Evolutionary conservation across 1,140 invertebrate genomes (phyloP).

Genomic region (Neotoxoptera formosana): DNA sequence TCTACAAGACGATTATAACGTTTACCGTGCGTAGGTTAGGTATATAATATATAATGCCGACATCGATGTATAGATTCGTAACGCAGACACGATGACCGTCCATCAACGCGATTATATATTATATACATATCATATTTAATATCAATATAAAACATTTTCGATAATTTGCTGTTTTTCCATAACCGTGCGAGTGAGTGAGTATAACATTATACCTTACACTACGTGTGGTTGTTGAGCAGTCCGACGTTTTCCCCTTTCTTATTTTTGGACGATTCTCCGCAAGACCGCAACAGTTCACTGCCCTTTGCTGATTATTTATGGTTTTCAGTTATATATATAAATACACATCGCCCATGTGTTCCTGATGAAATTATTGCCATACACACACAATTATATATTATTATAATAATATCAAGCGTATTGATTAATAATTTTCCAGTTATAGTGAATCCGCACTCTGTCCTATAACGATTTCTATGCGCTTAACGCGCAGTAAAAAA

Average conservation of each 20-base stretch:
- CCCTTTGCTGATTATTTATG: conserved; percentile 22
- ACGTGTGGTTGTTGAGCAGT: not conserved
- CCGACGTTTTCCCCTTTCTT: not conserved
- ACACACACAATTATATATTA: not conserved
- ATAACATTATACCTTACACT: conserved; percentile 9
- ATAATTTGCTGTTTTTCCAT: conserved; percentile 11
- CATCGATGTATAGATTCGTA: not conserved
- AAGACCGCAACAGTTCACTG: conserved; percentile 9
- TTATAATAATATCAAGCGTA: not conserved
- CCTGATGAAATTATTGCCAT: not conserved
- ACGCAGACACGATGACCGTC: not conserved
- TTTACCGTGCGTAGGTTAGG: not conserved
- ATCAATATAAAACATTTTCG: not conserved
- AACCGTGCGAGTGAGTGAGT: not conserved
- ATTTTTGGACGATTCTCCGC: conserved; percentile 20
- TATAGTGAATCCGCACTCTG: not conserved
- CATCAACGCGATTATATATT: not conserved
- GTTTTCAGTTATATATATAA: not conserved
- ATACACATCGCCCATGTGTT: not conserved
- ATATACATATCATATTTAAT: not conserved
- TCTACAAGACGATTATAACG: not conserved
- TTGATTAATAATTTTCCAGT: not conserved
- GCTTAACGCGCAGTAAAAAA: not conserved
- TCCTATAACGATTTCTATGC: not conserved
- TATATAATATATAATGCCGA: not conserved